These are phyloP conservation scores for Andrena marginata DNA, from an alignment of 2,888 invertebrate species.

Conservation along the genomic window DNA sequence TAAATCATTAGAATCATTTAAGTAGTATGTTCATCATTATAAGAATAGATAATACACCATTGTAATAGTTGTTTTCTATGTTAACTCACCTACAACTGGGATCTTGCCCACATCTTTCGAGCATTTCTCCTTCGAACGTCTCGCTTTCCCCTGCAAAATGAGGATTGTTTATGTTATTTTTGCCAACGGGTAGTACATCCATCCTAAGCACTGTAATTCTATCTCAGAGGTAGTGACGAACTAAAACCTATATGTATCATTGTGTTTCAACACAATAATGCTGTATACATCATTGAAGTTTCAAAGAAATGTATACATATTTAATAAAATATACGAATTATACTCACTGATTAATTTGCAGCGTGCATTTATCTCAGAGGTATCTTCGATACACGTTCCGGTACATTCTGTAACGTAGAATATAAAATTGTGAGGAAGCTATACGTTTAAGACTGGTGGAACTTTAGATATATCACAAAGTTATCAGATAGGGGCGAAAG, in stretches of 20 bases:
- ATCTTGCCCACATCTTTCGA: neutral
- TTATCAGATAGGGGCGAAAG: conserved; percentile 86
- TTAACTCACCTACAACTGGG: conserved; percentile 16
- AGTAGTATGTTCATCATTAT: conserved; percentile 37
- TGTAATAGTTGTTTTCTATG: neutral
- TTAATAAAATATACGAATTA: neutral
- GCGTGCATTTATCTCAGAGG: neutral
- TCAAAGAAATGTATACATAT: neutral
- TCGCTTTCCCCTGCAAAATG: conserved; percentile 36
- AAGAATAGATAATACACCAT: neutral
- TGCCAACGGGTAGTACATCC: too few species aligned
- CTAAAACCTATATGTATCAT: conserved; percentile 75
- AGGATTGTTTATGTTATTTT: neutral
- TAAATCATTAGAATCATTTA: conserved; percentile 77
- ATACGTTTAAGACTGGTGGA: too few species aligned
- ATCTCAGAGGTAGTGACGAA: conserved; percentile 83
- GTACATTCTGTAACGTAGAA: neutral
- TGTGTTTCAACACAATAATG: conserved; percentile 52
- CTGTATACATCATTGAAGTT: conserved; percentile 69
- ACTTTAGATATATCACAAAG: neutral
- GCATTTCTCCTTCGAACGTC: neutral
- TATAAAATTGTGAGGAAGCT: neutral
- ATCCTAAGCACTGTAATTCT: neutral
- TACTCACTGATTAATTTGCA: conserved; percentile 18
- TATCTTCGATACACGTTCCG: too few species aligned